Evolutionary conservation across 2,797 vertebrate genomes (phyloP), one percentile per base, ranked within the genome.

Genomic region (Oreochromis grahami): DNA sequence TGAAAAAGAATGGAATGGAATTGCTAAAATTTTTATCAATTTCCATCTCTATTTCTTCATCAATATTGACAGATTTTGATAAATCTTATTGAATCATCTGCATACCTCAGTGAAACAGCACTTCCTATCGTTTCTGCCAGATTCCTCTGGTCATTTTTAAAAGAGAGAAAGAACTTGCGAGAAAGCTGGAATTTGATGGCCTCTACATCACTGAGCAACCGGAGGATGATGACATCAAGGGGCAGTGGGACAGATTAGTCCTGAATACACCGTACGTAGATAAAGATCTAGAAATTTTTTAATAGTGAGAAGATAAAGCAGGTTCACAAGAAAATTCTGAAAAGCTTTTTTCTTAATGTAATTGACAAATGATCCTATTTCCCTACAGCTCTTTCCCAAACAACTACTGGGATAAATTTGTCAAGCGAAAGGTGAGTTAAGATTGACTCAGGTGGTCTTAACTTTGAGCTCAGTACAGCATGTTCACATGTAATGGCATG

Each of bases 341-440:
- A 29, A 72, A 72, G 24, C 17, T 77, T 5, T 50, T 56, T 58
- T 45, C 3, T 26, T 10, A 17, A 19, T 63, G 15, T 29, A 3
- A 74, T 6, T 68, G 2, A 72, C 48, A 11, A 41, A 24, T 68
- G 10, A 76, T 79, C 10, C 2, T 2, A 32, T 52, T 84, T 70
- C 81, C 38, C 63, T 45, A 38, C 92, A 99, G 98, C 63, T 99
- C 98, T n/a, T 98, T 98, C 91, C 98, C 98, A 77, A 98, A 97
- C 93, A 98, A 99, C 92, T 99, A 99, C 77, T 99, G 98, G 98
- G 98, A 99, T 95, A 99, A 99, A 91, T 99, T 99, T 96, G 98
- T 99, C 65, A 99, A 98, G 91, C 94, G 98, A 81, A 99, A 99
- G 97, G 98, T 98, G 89, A 95, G 94, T 83, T 82, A 12, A 8